phyloP scores from a whole-genome alignment of 2,797 vertebrate genomes.

The Todus mexicanus region DNA sequence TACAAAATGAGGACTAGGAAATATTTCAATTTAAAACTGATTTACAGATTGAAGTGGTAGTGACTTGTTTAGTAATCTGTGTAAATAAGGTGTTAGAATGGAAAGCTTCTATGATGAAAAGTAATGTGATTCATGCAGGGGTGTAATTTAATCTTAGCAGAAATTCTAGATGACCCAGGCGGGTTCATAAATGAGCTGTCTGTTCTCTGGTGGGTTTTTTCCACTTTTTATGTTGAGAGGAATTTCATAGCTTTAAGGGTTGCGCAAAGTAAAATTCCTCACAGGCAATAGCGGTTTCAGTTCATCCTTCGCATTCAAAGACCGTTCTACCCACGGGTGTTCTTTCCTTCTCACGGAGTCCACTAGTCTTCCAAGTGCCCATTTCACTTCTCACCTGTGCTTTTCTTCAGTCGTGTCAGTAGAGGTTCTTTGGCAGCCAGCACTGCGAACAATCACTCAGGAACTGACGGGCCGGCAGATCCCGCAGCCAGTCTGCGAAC shows the following conservation, averaged over 20 bases:
- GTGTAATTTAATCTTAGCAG: conserved; percentile 78
- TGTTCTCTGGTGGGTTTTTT: conserved; percentile 66
- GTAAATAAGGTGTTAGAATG: conserved; percentile 83
- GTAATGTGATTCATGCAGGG: conserved; percentile 76
- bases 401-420: conserved; percentile 2
- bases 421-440: conserved; percentile 64
- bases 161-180: conserved; percentile 72
- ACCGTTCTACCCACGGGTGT: conserved; percentile 39
- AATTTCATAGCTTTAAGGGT: conserved; percentile 80
- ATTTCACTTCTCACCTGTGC: conserved; percentile 45
- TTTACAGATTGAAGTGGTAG: conserved; percentile 80
- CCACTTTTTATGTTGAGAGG: conserved; percentile 74
- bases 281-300: conserved; percentile 74
- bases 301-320: conserved; percentile 58
- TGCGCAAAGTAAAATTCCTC: conserved; percentile 80
- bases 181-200: conserved; percentile 57
- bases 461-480: conserved; percentile 64
- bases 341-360: conserved; percentile 46
- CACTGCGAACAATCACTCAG: conserved; percentile 72
- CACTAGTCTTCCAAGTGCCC: conserved; percentile 76
- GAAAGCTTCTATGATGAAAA: conserved; percentile 73
- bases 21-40: conserved; percentile 77
- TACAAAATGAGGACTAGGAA: conserved; percentile 79
- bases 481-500: conserved; percentile 3
- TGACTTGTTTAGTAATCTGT: conserved; percentile 80